A percentile compares a stretch with the other conserved stretches of the same genome.
Conservation (phyloP, 1,140 invertebrate genomes). For the Triops longicaudatus region DNA sequence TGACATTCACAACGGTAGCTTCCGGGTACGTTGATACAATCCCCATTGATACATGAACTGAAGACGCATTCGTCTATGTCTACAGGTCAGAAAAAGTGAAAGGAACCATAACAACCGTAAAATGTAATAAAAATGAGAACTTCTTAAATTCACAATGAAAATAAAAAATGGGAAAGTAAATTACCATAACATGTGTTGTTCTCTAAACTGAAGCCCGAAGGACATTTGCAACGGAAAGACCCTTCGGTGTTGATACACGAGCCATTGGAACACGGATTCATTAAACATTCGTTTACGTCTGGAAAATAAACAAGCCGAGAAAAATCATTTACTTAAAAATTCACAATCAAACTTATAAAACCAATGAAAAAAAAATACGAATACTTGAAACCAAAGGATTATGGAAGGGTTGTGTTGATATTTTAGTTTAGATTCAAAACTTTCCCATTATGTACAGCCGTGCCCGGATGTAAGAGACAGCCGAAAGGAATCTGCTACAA, state of each 20-base stretch:
- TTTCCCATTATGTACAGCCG: too few species aligned
- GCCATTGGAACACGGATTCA: conserved; percentile 47
- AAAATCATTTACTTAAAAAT: too few species aligned
- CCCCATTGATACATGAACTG: conserved; percentile 56
- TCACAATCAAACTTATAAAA: too few species aligned
- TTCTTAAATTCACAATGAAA: background rate
- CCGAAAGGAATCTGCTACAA: too few species aligned
- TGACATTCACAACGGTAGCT: conserved; percentile 44
- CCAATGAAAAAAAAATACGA: too few species aligned
- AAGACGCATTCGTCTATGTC: conserved; percentile 73
- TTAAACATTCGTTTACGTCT: conserved; percentile 49
- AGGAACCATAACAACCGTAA: background rate
- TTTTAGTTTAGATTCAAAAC: too few species aligned
- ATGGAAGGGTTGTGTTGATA: too few species aligned
- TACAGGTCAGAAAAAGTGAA: conserved; percentile 33
- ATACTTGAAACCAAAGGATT: too few species aligned
- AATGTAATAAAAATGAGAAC: background rate
- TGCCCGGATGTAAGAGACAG: too few species aligned
- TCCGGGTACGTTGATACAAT: conserved; percentile 49
- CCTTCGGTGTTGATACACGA: conserved; percentile 50
- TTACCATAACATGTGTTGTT: conserved; percentile 39
- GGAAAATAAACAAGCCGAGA: conserved; percentile 22
- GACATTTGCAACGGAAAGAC: conserved; percentile 54
- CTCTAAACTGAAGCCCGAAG: conserved; percentile 34
- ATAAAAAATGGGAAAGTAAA: conserved; percentile 5